Base-by-base conservation (phyloP, 2,888 invertebrate genomes). In the Eristalis pertinax region DNA sequence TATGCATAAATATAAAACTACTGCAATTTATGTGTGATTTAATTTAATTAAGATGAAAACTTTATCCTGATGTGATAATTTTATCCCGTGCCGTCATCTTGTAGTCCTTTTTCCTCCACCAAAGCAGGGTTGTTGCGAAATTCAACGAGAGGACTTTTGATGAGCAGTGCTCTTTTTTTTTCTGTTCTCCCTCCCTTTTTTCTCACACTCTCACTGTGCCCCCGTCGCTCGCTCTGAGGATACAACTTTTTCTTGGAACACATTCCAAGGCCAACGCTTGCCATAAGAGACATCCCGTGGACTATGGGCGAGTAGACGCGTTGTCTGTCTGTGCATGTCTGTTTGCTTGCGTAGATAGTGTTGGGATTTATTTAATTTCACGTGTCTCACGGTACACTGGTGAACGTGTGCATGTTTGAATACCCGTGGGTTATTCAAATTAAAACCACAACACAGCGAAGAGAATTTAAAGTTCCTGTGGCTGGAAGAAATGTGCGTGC, bases 401-500 rank as follows among this genome's bases (percentile, higher is more conserved):
- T 73, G 26, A 50, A 29, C n/a, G 19, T 72, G 32, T 24, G n/a
- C 32, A 4, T 69, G 69, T 60, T 22, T 50, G 26, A 11, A 19
- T 41, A 11, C 63, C 43, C 63, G 43, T 64, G 35, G 56, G 32
- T 43, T 64, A 64, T 50, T 74, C 64, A 35, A 64, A 74, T 64
- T 56, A 64, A 64, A 56, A 74, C 32, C 50, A 24, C 63, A 43
- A 74, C 74, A 64, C 74, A 56, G 29, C n/a, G 29, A 32, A 64
- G 43, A 64, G 35, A 35, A 74, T 64, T 56, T 64, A 19, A 74
- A 64, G 43, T 74, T 74, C 73, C 32, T 63, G 43, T n/a, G 19
- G 43, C 4, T 24, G n/a, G 1, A 5, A n/a, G 1, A 1, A 15
- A 26, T 26, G 26, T 43, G 43, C 4, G 5, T 2, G 15, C 41